Evolutionary conservation across 2,113 vertebrate species (phyloP), one percentile per base, ranked within the genome.

Genomic region (Alethe castanea): DNA sequence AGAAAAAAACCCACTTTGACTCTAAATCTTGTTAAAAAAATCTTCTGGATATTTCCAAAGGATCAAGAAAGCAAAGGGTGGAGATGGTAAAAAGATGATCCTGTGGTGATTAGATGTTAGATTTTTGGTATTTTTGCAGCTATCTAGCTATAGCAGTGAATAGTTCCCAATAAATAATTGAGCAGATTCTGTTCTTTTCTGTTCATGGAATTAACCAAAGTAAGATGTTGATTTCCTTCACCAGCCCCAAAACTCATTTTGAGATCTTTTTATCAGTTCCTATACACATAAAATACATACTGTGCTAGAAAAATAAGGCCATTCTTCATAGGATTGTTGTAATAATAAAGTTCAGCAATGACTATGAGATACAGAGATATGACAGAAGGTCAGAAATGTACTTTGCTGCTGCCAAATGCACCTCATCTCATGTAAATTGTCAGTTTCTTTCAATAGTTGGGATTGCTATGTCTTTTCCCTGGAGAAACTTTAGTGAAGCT

Each of bases 371-470:
- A 59, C 0, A 80, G 16, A 85, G 81, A 61, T 90, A 47, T 28
- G 45, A 64, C 7, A 91, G 62, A 57, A 26, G 28, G n/a, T 23
- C 53, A 92, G 82, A 85, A 92, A 88, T 45, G 48, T 57, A 38
- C 54, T 88, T 70, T 77, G 14, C 14, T 91, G 59, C 54, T 93
- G 92, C 86, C 86, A 93, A 54, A 88, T 84, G 42, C 25, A 90
- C 52, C 60, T 95, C 56, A 86, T 83, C 61, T 88, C 60, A 64
- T 56, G 60, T 88, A 92, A 92, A 95, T 93, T 86, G 47, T 54
- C 44, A 60, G 28, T 81, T 95, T 89, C 54, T 95, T 35, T 96
- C 74, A 73, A 42, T 69, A 56, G 26, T 17, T 88, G 45, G 54
- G 83, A 64, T 87, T 88, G 52, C n/a, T 90, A 52, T n/a, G 25